phyloP scores from a whole-genome alignment of 2,888 invertebrate species.

The Caenorhabditis panamensis region DNA sequence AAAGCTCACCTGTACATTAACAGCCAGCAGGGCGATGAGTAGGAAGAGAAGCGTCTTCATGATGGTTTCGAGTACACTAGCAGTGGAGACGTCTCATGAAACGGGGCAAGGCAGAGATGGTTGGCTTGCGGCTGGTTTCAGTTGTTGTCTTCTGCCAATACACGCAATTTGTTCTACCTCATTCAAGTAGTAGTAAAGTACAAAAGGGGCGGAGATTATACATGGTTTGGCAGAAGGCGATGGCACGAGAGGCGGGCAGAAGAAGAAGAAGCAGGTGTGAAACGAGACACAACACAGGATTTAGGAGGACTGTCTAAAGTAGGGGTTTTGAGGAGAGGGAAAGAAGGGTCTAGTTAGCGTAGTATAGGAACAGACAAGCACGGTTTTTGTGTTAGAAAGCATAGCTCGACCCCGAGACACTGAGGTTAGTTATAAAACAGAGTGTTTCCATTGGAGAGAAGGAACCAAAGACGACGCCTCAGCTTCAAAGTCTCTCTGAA shows the following conservation, averaged over 20 bases:
- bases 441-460: no score
- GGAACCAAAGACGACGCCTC: no score
- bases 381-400: no score
- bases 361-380: no score
- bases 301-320: neutral
- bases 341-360: neutral
- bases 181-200: conserved; percentile 65
- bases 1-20: conserved; percentile 21
- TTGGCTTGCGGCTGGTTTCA: conserved; percentile 35
- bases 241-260: conserved; percentile 13
- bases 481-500: neutral
- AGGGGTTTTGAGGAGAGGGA: neutral
- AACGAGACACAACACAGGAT: neutral
- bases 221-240: conserved; percentile 15
- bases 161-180: conserved; percentile 60
- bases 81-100: conserved; percentile 42
- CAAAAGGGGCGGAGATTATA: conserved; percentile 19
- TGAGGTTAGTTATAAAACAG: no score
- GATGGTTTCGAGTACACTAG: conserved; percentile 27
- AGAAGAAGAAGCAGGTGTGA: conserved; percentile 20
- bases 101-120: conserved; percentile 26
- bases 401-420: no score
- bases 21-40: conserved; percentile 13
- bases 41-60: conserved; percentile 32
- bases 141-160: conserved; percentile 42